Evolutionary conservation across 1,140 invertebrate genomes (phyloP).

Genomic region (Calephelis nemesis): DNA sequence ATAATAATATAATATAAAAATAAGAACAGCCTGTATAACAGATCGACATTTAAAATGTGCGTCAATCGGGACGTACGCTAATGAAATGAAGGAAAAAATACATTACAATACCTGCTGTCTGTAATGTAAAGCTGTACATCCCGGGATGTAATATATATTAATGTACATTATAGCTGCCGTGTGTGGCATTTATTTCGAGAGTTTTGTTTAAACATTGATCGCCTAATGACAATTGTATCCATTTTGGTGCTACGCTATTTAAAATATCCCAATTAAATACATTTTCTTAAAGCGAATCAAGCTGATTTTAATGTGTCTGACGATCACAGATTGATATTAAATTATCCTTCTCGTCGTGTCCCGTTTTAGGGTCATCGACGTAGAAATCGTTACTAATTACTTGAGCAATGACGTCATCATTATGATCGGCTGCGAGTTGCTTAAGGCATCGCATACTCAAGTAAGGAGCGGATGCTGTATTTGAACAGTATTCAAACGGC

Average conservation of each 20-base stretch:
- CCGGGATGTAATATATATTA: no score
- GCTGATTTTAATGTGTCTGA: slow-evolving; percentile 27
- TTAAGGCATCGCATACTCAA: slow-evolving; percentile 30
- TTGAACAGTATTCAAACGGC: no score
- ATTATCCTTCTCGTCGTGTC: slow-evolving; percentile 9
- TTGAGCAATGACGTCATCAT: neutral
- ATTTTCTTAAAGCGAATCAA: slow-evolving; percentile 44
- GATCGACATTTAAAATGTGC: no score
- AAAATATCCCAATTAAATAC: slow-evolving; percentile 35
- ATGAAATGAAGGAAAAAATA: no score
- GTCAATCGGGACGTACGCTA: no score
- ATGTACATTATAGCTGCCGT: no score
- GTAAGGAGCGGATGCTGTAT: no score
- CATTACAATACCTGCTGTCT: no score
- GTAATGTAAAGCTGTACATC: no score
- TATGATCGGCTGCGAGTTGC: slow-evolving; percentile 30
- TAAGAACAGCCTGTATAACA: no score
- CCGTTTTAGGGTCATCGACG: slow-evolving; percentile 68
- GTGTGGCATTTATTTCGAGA: no score
- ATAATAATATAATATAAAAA: no score
- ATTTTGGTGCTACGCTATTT: neutral
- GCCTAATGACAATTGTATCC: slow-evolving; percentile 21
- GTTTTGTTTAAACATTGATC: slow-evolving; percentile 31
- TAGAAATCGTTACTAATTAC: slow-evolving; percentile 52
- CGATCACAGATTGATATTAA: slow-evolving; percentile 37